Conservation (phyloP, 2,797 vertebrate species). For the Serranus cabrilla region DNA sequence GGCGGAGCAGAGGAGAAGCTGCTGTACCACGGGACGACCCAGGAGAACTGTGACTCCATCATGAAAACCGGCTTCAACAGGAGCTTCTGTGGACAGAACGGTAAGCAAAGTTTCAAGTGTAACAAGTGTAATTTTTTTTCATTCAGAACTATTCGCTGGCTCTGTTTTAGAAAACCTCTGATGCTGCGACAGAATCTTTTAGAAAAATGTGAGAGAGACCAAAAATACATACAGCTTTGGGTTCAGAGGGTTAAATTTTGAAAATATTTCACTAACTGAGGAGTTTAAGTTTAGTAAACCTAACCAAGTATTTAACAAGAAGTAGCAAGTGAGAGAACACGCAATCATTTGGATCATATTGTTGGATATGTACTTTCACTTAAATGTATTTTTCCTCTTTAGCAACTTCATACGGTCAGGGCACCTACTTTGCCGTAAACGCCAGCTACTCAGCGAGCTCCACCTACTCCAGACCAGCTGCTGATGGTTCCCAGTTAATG, state of each 20-base stretch:
- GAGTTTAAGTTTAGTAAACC: too few species aligned
- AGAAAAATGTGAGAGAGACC: too few species aligned
- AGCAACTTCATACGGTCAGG: slow-evolving; percentile 69
- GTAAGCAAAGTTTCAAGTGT: slow-evolving; percentile 49
- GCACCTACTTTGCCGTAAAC: slow-evolving; percentile 79
- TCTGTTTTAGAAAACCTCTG: too few species aligned
- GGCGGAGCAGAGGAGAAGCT: slow-evolving; percentile 56
- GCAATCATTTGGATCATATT: too few species aligned
- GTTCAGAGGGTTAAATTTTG: too few species aligned
- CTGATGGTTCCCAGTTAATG: slow-evolving; percentile 59
- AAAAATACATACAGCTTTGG: too few species aligned
- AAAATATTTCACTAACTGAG: too few species aligned
- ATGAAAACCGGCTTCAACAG: slow-evolving; percentile 77
- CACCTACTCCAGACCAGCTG: slow-evolving; percentile 59
- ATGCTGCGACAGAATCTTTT: too few species aligned
- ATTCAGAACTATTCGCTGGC: too few species aligned
- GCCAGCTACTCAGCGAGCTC: slow-evolving; percentile 69
- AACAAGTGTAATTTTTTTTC: too few species aligned
- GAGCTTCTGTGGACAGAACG: slow-evolving; percentile 77
- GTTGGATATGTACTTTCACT: not conserved
- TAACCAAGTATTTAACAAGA: too few species aligned
- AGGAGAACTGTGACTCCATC: slow-evolving; percentile 65
- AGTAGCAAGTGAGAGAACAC: too few species aligned
- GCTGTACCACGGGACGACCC: slow-evolving; percentile 80
- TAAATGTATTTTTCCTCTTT: slow-evolving; percentile 23